These are phyloP conservation scores for Paradisaea rubra DNA, from an alignment of 2,113 vertebrate species.

Conservation along the genomic window DNA sequence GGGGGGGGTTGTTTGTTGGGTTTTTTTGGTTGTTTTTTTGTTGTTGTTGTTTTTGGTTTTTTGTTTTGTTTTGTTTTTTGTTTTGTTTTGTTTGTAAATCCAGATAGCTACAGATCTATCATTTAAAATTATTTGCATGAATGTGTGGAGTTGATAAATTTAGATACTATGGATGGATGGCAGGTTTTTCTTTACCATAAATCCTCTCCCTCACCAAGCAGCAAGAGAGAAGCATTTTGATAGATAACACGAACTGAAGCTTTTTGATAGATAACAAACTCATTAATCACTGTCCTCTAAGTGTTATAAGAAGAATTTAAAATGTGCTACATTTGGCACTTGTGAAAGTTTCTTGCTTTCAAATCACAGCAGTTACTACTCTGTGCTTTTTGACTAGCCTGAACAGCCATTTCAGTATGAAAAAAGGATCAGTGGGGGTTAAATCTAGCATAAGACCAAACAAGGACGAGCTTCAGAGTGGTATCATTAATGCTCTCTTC, in stretches of 20 bases:
- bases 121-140: slow-evolving; percentile 55
- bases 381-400: slow-evolving; percentile 23
- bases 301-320: slow-evolving; percentile 53
- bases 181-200: slow-evolving; percentile 66
- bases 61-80: not conserved
- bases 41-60: not conserved
- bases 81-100: not conserved
- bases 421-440: slow-evolving; percentile 45
- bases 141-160: slow-evolving; percentile 48
- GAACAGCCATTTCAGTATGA: slow-evolving; percentile 3
- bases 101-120: slow-evolving; percentile 22
- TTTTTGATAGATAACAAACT: slow-evolving; percentile 48
- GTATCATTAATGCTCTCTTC: slow-evolving; percentile 55
- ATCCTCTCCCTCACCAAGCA: slow-evolving; percentile 34
- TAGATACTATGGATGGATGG: slow-evolving; percentile 25
- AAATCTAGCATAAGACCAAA: slow-evolving; percentile 65
- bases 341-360: slow-evolving; percentile 17
- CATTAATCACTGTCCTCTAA: slow-evolving; percentile 64
- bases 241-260: slow-evolving; percentile 57
- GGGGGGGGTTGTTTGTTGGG: too few species aligned
- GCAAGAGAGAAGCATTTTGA: slow-evolving; percentile 58
- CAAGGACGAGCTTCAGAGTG: slow-evolving; percentile 40
- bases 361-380: slow-evolving; percentile 37
- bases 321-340: not conserved
- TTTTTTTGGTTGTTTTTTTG: too few species aligned